Percentiles rank a stretch among this genome's conserved stretches.
phyloP scores from a whole-genome alignment of 2,888 invertebrate species.

The Acanthosepion esculentum region DNA sequence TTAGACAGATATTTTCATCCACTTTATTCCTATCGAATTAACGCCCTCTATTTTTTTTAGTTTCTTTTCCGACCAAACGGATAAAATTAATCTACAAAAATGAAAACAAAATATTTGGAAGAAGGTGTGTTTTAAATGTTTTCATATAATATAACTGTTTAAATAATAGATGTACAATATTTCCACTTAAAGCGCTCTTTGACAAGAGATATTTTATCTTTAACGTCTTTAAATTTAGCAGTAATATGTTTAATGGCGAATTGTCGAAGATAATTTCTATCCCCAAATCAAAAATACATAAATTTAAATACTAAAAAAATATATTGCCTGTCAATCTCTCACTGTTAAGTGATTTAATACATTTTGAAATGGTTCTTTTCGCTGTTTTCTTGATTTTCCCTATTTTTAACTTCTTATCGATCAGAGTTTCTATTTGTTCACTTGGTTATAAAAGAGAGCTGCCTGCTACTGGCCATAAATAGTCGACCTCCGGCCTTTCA shows the following conservation, averaged over 20 bases:
- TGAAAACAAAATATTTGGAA: not conserved
- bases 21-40: not conserved
- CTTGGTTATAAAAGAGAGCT: not conserved
- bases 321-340: not conserved
- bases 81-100: not conserved
- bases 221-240: not conserved
- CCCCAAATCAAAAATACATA: not conserved
- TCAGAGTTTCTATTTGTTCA: not conserved
- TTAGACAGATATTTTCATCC: not conserved
- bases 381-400: not conserved
- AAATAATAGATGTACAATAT: not conserved
- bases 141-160: too few species aligned
- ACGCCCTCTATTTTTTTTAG: not conserved
- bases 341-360: constrained; percentile 14
- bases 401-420: not conserved
- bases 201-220: not conserved
- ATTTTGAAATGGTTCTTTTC: not conserved
- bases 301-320: not conserved
- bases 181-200: not conserved
- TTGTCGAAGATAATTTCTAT: not conserved
- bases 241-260: not conserved
- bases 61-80: not conserved
- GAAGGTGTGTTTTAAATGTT: not conserved
- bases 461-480: not conserved
- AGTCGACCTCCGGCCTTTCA: not conserved